Percentiles rank a stretch among this genome's conserved stretches.
Evolutionary conservation across 2,797 vertebrate genomes (phyloP).

Genomic region (Cossypha caffra): DNA sequence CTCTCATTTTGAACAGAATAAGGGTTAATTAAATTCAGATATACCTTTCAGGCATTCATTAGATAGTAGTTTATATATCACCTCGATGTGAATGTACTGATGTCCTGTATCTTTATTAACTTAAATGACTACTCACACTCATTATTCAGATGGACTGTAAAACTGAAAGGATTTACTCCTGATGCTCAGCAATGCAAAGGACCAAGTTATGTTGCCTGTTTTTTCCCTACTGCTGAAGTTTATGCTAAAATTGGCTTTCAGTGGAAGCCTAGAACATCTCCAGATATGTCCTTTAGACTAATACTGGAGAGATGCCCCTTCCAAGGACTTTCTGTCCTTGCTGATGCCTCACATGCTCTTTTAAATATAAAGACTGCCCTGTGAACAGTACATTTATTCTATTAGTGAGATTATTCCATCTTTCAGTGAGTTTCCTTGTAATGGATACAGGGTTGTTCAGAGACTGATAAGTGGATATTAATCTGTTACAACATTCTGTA

Average conservation of each 20-base stretch:
- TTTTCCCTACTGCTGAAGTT: background rate
- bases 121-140: background rate
- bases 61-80: background rate
- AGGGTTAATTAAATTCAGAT: background rate
- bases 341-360: background rate
- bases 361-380: background rate
- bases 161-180: background rate
- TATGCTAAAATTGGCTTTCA: background rate
- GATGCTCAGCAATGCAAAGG: background rate
- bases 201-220: background rate
- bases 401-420: slow-evolving; percentile 49
- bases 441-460: slow-evolving; percentile 5
- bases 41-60: background rate
- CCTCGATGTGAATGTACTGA: background rate
- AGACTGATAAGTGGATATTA: slow-evolving; percentile 54
- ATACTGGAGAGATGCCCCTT: background rate
- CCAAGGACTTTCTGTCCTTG: background rate
- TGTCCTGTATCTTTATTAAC: background rate
- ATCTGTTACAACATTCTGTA: slow-evolving; percentile 25
- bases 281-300: background rate
- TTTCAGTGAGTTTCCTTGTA: slow-evolving; percentile 36
- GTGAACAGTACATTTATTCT: slow-evolving; percentile 47
- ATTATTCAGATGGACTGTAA: background rate
- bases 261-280: background rate
- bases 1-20: background rate